Conservation (phyloP, 2,888 invertebrate species). For the Parochlus steinenii region DNA sequence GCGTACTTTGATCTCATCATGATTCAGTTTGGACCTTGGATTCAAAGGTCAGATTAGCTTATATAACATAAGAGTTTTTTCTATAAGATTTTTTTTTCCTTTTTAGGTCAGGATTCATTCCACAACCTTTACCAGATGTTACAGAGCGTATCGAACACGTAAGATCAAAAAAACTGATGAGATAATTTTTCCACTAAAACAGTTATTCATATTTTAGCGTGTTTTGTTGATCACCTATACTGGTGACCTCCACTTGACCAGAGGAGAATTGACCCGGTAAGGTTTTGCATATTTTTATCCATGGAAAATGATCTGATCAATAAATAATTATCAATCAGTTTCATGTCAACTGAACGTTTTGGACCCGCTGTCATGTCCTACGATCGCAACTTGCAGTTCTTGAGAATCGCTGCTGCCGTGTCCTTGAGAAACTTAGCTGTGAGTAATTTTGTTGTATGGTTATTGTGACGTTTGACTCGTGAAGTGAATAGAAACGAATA, state of each 20-base stretch:
- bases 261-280: background rate
- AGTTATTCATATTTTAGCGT: too few relatives aligned
- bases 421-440: background rate
- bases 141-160: background rate
- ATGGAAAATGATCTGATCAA: too few relatives aligned
- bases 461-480: too few relatives aligned
- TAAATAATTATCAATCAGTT: too few relatives aligned
- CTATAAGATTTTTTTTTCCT: too few relatives aligned
- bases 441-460: background rate
- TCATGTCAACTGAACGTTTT: background rate
- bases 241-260: background rate
- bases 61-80: too few relatives aligned
- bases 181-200: too few relatives aligned
- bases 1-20: constrained; percentile 1
- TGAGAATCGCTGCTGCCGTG: background rate
- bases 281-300: too few relatives aligned
- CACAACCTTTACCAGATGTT: background rate
- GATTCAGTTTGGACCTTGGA: constrained; percentile 3
- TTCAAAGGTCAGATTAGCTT: too few relatives aligned
- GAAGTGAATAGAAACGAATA: too few relatives aligned
- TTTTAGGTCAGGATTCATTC: background rate
- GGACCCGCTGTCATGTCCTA: constrained; percentile 2
- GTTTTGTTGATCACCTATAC: background rate
- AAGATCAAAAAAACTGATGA: too few relatives aligned
- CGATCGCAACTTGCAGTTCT: constrained; percentile 2